A percentile compares a stretch with the other conserved stretches of the same genome.
Conservation (phyloP, 1,140 invertebrate species). For the Helicoverpa armigera region DNA sequence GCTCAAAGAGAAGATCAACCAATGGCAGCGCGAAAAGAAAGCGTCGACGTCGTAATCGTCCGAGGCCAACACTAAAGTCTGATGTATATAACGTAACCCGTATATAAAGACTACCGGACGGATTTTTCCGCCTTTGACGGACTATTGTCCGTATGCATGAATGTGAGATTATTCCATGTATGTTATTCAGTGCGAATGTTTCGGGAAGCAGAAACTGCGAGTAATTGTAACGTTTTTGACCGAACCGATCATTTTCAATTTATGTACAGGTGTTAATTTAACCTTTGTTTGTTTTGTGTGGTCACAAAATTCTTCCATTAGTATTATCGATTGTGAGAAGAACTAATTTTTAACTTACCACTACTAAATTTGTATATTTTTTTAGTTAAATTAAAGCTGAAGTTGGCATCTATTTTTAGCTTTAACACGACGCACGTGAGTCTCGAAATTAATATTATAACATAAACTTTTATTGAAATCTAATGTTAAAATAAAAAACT, state of each 20-base stretch:
- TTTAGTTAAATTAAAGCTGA: slow-evolving; percentile 1
- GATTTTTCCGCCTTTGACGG: slow-evolving; percentile 66
- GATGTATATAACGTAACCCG: slow-evolving; percentile 80
- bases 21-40: slow-evolving; percentile 92
- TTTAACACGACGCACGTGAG: slow-evolving; percentile 36
- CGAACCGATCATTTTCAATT: slow-evolving; percentile 27
- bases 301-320: slow-evolving; percentile 51
- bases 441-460: slow-evolving; percentile 22
- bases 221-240: slow-evolving; percentile 42
- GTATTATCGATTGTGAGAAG: slow-evolving; percentile 36
- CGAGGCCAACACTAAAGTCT: slow-evolving; percentile 75
- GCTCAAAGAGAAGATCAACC: slow-evolving; percentile 92
- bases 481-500: slow-evolving; percentile 25
- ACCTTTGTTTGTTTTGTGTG: not conserved
- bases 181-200: slow-evolving; percentile 61
- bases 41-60: slow-evolving; percentile 74
- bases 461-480: not conserved
- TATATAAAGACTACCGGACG: slow-evolving; percentile 75
- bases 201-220: slow-evolving; percentile 51
- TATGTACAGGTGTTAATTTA: slow-evolving; percentile 49
- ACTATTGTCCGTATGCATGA: slow-evolving; percentile 77
- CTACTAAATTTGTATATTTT: slow-evolving; percentile 22
- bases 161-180: slow-evolving; percentile 80
- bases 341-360: slow-evolving; percentile 35
- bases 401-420: slow-evolving; percentile 41